Conservation (phyloP, 2,888 invertebrate genomes). For the Caprella mutica region DNA sequence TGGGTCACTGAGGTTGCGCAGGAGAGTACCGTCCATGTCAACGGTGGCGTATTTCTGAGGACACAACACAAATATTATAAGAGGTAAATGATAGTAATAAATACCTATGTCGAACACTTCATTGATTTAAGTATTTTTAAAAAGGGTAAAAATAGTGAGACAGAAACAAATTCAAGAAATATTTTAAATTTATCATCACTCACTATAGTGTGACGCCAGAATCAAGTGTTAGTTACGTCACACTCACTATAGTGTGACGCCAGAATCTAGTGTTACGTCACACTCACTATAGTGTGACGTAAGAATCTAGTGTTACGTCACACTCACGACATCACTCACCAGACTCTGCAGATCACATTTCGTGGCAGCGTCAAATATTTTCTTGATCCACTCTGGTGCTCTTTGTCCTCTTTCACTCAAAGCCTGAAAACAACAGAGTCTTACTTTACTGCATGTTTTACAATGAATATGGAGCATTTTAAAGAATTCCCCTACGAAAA, state of each 20-base stretch:
- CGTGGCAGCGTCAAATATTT: conserved; percentile 40
- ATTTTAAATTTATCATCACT: not conserved
- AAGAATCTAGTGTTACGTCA: too few species aligned
- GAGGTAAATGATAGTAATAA: not conserved
- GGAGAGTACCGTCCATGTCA: conserved; percentile 40
- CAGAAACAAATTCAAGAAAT: not conserved
- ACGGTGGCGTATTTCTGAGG: conserved; percentile 36
- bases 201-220: not conserved
- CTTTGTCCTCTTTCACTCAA: conserved; percentile 31
- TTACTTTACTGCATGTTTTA: not conserved
- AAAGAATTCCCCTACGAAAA: not conserved
- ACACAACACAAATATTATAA: not conserved
- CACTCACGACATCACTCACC: conserved; percentile 36
- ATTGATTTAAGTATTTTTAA: too few species aligned
- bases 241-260: too few species aligned
- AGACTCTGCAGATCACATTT: conserved; percentile 39
- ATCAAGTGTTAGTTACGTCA: not conserved
- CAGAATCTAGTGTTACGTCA: too few species aligned
- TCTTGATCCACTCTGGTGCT: conserved; percentile 42
- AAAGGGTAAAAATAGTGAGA: too few species aligned
- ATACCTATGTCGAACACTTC: too few species aligned
- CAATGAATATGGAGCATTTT: conserved; percentile 8
- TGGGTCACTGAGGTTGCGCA: conserved; percentile 41
- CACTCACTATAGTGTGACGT: too few species aligned
- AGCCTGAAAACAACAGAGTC: conserved; percentile 18